Evolutionary conservation across 2,113 vertebrate genomes (phyloP).

Genomic region (Phaethornis superciliosus): DNA sequence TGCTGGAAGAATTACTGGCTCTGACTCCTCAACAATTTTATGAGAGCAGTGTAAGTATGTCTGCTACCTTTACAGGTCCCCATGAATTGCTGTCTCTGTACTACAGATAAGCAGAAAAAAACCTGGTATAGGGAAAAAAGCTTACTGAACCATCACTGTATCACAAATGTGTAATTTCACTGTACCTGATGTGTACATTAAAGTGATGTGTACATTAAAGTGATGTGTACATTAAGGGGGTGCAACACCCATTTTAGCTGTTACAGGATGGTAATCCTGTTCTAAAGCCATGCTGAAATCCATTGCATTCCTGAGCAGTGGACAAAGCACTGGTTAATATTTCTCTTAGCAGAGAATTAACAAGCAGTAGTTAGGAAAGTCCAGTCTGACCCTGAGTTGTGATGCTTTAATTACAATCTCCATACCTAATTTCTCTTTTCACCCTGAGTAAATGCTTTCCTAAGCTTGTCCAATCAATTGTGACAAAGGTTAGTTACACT

Average conservation of each 20-base stretch:
- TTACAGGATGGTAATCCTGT: neutral
- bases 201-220: fast-evolving
- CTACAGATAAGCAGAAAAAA: neutral
- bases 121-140: neutral
- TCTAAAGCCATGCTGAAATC: neutral
- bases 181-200: too few species aligned
- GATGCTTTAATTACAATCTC: neutral
- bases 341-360: neutral
- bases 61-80: neutral
- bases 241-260: neutral
- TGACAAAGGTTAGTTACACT: neutral
- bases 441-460: neutral
- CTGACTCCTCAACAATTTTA: neutral
- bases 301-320: neutral
- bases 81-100: neutral
- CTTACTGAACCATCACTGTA: neutral
- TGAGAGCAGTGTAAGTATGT: neutral
- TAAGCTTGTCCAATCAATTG: neutral
- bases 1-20: neutral
- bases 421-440: neutral
- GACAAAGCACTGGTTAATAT: neutral
- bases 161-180: neutral
- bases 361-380: neutral
- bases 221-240: fast-evolving
- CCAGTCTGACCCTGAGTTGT: neutral